Base-by-base conservation (phyloP, 2,113 vertebrate genomes). In the Athene noctua region DNA sequence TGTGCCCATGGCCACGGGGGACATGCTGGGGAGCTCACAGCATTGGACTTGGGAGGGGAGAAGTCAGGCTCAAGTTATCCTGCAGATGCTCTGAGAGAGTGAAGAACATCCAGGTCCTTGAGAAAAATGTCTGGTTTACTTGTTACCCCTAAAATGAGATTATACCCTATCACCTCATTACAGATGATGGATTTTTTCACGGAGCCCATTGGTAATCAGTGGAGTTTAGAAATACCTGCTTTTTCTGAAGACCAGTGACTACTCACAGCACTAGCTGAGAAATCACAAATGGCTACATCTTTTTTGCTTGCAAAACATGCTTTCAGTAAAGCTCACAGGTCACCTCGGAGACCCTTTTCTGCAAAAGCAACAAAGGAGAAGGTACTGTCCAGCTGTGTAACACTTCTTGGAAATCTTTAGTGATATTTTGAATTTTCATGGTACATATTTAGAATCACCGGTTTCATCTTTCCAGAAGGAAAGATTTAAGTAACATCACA, bases 21-120 rank as follows among this genome's bases (percentile, higher is more conserved):
- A 42, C 0, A 0, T 55, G 13, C 27, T 2, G 1, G 23, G 23
- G 40, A 40, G 8, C 18, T 79, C 0, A 1, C 19, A 66, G 19
- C 19, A 12, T 7, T 3, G 1, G 4, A 34, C 6, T 5, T 68
- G 25, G 22, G 40, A 95, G 46, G 26, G 29, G 71, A 74, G 73
- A 94, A 91, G 58, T 65, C 1, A 0, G 62, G 19, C 30, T 63
- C 36, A 23, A 57, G 72, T 63, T 58, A 30, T 47, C 9, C 30
- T 42, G 32, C 83, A 94, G 79, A 15, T 23, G 40, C 20, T 91
- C 84, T 96, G 83, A 87, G 67, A 78, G 88, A 72, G 77, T 73
- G 90, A 94, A 96, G 63, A 91, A 94, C 61, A 89, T 25, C 26
- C 1, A 7, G 38, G 46, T 80, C 77, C 96, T 88, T 57, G 62